phyloP scores from a whole-genome alignment of 2,888 invertebrate genomes.

The Mythimna loreyi region DNA sequence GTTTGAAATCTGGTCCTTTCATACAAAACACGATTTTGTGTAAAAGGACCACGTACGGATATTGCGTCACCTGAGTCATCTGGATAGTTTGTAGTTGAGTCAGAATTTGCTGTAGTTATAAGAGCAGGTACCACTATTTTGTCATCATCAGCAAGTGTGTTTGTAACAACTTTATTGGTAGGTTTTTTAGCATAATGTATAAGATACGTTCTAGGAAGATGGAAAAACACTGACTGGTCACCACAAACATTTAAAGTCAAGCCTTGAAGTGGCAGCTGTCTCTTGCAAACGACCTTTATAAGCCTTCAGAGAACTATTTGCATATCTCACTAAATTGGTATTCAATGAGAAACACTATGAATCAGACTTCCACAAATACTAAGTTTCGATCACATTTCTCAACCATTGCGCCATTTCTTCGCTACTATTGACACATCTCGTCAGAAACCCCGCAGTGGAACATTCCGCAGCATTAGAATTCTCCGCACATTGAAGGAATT shows the following conservation, averaged over 20 bases:
- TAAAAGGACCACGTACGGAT: conserved; percentile 42
- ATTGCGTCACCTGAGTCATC: conserved; percentile 44
- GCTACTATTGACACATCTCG: conserved; percentile 22
- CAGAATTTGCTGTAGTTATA: conserved; percentile 17
- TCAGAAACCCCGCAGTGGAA: conserved; percentile 41
- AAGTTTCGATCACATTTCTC: conserved; percentile 22
- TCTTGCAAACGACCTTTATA: conserved; percentile 34
- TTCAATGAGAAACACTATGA: conserved; percentile 44
- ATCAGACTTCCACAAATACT: conserved; percentile 45
- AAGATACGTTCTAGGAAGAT: not conserved
- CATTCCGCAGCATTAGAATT: conserved; percentile 34
- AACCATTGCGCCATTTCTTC: conserved; percentile 50
- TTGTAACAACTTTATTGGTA: not conserved
- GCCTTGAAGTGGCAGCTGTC: conserved; percentile 28
- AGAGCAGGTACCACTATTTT: conserved; percentile 4
- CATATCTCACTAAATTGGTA: conserved; percentile 37
- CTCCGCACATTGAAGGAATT: conserved; percentile 37
- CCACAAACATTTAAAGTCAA: conserved; percentile 20
- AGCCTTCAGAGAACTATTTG: conserved; percentile 35
- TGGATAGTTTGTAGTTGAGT: conserved; percentile 37
- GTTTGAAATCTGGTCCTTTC: conserved; percentile 40
- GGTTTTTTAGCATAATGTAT: not conserved
- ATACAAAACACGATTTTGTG: conserved; percentile 26
- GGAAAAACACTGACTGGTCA: conserved; percentile 19
- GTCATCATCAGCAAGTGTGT: conserved; percentile 13